phyloP scores from a whole-genome alignment of 2,888 invertebrate genomes.

The Pristionchus japonicus region DNA sequence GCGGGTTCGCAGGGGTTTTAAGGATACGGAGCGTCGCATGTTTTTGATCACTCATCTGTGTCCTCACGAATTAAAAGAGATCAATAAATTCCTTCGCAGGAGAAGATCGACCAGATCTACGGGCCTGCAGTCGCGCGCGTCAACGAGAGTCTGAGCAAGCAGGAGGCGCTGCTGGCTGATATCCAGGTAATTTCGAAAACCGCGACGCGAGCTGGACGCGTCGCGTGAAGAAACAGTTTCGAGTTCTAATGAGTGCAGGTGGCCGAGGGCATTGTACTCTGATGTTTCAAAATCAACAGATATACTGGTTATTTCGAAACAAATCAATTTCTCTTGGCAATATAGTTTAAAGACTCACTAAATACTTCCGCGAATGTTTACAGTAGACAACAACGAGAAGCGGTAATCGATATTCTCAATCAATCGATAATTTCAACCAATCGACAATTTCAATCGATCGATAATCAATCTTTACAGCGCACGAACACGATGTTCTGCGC shows the following conservation, averaged over 20 bases:
- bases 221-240: too few relatives aligned
- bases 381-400: too few relatives aligned
- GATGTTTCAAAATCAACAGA: background rate
- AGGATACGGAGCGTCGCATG: too few relatives aligned
- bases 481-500: slow-evolving; percentile 81
- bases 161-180: slow-evolving; percentile 82
- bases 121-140: slow-evolving; percentile 87
- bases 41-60: too few relatives aligned
- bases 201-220: too few relatives aligned
- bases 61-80: too few relatives aligned
- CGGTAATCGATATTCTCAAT: too few relatives aligned
- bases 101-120: slow-evolving; percentile 84
- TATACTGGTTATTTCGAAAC: background rate
- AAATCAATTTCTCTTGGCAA: background rate
- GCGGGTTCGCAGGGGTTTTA: too few relatives aligned
- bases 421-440: too few relatives aligned
- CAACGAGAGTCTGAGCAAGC: slow-evolving; percentile 83
- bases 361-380: too few relatives aligned
- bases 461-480: slow-evolving; percentile 65
- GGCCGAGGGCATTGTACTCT: background rate
- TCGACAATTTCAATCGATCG: background rate
- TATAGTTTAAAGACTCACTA: background rate
- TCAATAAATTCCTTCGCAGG: slow-evolving; percentile 77
- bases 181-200: too few relatives aligned
- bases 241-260: too few relatives aligned